A percentile compares a stretch with the other conserved stretches of the same genome.
phyloP scores from a whole-genome alignment of 2,888 invertebrate species.

The Sicus ferrugineus region DNA sequence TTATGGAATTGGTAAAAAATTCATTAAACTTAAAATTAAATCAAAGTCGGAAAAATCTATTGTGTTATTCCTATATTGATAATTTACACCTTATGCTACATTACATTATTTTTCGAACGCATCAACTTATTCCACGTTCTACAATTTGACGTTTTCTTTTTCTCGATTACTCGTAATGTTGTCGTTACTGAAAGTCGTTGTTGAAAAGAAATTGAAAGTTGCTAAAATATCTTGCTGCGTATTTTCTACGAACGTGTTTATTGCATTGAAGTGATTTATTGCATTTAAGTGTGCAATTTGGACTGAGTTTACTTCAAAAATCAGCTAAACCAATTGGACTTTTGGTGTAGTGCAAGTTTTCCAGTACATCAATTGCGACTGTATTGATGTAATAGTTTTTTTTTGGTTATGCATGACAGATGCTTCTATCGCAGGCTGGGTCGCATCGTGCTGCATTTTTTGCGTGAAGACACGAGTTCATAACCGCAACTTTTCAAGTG shows the following conservation, averaged over 20 bases:
- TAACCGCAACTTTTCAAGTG: neutral
- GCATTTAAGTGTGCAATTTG: neutral
- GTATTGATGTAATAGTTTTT: neutral
- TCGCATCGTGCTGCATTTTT: neutral
- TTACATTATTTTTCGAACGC: too few relatives aligned
- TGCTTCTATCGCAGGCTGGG: slow-evolving; percentile 3
- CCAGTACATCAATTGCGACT: neutral
- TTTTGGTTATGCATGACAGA: slow-evolving; percentile 35
- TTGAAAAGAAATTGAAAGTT: slow-evolving; percentile 47
- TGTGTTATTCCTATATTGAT: too few relatives aligned
- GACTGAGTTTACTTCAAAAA: neutral
- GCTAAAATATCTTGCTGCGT: slow-evolving; percentile 51
- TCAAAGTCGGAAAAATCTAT: too few relatives aligned
- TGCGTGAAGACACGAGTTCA: neutral
- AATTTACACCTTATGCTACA: too few relatives aligned
- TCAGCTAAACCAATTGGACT: neutral
- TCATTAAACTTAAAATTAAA: too few relatives aligned
- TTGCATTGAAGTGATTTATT: neutral
- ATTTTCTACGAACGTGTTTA: slow-evolving; percentile 44
- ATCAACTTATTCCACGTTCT: too few relatives aligned
- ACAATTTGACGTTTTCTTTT: too few relatives aligned
- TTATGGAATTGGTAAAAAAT: too few relatives aligned
- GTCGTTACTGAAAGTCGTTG: slow-evolving; percentile 30
- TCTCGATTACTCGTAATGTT: too few relatives aligned
- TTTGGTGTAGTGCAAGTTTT: neutral